Percentiles rank a stretch among this genome's conserved stretches.
These are phyloP conservation scores for Petromus typicus DNA, from an alignment of 2,113 vertebrate genomes.

Conservation along the genomic window DNA sequence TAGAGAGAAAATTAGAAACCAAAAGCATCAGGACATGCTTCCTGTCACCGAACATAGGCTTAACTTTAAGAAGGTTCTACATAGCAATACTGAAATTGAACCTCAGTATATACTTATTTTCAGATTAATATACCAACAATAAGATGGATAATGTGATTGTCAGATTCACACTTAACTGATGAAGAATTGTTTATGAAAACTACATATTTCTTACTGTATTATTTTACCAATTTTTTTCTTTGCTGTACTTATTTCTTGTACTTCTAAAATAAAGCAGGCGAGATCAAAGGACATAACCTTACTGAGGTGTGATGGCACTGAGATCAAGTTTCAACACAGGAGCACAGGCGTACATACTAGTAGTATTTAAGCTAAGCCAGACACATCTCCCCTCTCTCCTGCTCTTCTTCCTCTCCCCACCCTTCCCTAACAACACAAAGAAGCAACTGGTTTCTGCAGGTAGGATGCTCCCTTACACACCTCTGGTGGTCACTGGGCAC, in stretches of 20 bases:
- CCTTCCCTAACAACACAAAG: not conserved
- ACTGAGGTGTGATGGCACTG: not conserved
- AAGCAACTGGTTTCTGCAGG: not conserved
- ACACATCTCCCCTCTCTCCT: not conserved
- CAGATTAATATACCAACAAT: not conserved
- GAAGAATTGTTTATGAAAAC: not conserved
- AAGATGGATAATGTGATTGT: not conserved
- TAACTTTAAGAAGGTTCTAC: not conserved
- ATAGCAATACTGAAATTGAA: not conserved
- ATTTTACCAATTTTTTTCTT: not conserved
- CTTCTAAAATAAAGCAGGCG: not conserved
- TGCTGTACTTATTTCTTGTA: not conserved
- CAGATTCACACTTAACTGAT: not conserved
- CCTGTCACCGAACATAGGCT: not conserved
- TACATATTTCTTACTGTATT: not conserved
- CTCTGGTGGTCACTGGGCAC: not conserved
- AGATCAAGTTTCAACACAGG: not conserved
- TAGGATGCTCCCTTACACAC: too few species aligned
- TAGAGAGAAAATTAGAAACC: not conserved
- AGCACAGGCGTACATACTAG: not conserved
- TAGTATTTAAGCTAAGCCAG: not conserved
- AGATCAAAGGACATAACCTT: not conserved
- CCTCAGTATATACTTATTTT: not conserved
- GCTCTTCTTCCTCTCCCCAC: not conserved
- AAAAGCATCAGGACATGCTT: not conserved